Evolutionary conservation across 2,113 vertebrate genomes (phyloP).

Genomic region (Macrotus californicus): DNA sequence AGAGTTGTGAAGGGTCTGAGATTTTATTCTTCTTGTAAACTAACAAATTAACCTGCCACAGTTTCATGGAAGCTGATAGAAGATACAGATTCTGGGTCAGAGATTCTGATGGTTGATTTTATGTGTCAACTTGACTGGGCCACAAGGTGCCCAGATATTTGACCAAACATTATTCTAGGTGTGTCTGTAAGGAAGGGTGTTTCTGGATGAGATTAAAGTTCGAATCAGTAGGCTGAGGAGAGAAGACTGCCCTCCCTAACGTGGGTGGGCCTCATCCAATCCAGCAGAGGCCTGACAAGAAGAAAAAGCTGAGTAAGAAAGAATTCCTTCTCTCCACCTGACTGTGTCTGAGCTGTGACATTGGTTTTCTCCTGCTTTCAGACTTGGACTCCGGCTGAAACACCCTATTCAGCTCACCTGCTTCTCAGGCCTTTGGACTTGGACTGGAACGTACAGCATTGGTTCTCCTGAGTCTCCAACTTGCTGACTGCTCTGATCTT

Average conservation of each 20-base stretch:
- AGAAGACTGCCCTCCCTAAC: background rate
- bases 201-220: background rate
- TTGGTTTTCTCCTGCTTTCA: background rate
- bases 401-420: background rate
- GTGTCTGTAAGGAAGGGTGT: background rate
- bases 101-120: background rate
- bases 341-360: background rate
- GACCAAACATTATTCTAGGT: background rate
- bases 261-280: background rate
- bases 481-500: background rate
- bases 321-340: background rate
- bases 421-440: background rate
- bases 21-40: background rate
- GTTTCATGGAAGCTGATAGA: background rate
- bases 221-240: background rate
- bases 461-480: background rate
- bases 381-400: background rate
- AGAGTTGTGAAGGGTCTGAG: background rate
- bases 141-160: background rate
- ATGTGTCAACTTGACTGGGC: background rate
- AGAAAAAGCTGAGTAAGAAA: background rate
- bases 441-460: background rate
- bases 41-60: background rate
- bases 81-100: background rate
- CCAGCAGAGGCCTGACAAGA: background rate